Evolutionary conservation across 2,888 invertebrate genomes (phyloP), one percentile per base, ranked within the genome.

Genomic region (Morinoia aosen): DNA sequence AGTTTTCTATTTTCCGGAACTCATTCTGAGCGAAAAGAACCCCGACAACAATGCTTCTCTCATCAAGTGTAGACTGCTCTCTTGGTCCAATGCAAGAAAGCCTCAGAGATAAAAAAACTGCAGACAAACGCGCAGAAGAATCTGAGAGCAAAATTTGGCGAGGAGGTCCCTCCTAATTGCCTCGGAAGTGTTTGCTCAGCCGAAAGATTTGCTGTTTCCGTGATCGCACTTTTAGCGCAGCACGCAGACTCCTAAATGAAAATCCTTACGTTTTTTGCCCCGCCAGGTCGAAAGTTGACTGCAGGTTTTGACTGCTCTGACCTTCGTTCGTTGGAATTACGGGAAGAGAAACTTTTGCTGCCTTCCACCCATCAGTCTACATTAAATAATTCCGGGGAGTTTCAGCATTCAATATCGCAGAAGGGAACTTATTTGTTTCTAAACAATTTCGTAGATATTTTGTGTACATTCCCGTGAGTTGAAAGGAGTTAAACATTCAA

Each of bases 181-280:
- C 76, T 76, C 76, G 76, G 76, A 76, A 76, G 76, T 76, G 76
- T 76, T 76, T 76, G 76, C 76, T 76, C 76, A 76, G 76, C 33
- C 76, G 76, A 76, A 33, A 76, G 76, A 76, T 76, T 76, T 76
- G 76, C 76, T 76, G 76, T 76, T 76, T 76, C 76, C 76, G 76
- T 76, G 76, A 76, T 76, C 76, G 76, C 33, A 76, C 25, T 76
- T 76, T 76, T 76, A 33, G 33, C 25, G 76, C 76, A 76, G 76
- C 25, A 16, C 33, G 76, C 76, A 10, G 33, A 76, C 76, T 76
- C 76, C 25, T 76, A 76, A 76, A 76, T 76, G 76, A 76, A 76
- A 76, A 76, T 33, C 33, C 76, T 61, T 61, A 61, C 19, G 76
- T 16, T 76, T 76, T 76, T 76, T 33, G 76, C 33, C 1, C 8